These are phyloP conservation scores for Ridgeia piscesae DNA, from an alignment of 1,140 invertebrate genomes.

Conservation along the genomic window DNA sequence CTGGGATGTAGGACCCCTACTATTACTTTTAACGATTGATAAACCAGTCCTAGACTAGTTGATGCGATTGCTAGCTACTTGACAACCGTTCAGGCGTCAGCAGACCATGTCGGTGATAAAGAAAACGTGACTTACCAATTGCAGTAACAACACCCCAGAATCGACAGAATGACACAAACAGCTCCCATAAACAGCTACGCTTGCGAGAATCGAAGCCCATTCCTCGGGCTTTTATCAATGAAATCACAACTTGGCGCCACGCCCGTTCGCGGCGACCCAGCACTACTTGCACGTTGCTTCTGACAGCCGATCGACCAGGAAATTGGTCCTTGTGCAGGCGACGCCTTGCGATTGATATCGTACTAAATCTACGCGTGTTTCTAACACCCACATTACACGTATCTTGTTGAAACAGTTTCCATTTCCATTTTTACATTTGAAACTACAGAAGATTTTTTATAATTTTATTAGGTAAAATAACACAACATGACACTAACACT, in stretches of 20 bases:
- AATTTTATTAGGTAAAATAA: neutral
- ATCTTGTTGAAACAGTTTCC: no score
- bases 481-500: no score
- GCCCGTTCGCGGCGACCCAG: neutral
- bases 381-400: no score
- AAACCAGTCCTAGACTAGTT: no score
- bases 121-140: constrained; percentile 33
- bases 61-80: neutral
- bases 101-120: constrained; percentile 17
- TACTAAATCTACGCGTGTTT: neutral
- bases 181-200: constrained; percentile 34
- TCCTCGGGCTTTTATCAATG: neutral
- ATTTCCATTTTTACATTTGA: no score
- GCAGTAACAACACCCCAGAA: constrained; percentile 34
- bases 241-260: neutral
- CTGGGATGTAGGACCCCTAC: neutral
- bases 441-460: no score
- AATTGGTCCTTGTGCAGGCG: neutral
- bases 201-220: constrained; percentile 30
- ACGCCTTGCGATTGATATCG: neutral
- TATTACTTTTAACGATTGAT: no score
- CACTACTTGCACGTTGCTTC: neutral
- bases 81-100: constrained; percentile 20
- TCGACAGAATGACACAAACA: constrained; percentile 35
- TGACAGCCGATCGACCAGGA: neutral